A percentile compares a stretch with the other conserved stretches of the same genome.
Evolutionary conservation across 2,797 vertebrate species (phyloP).

Genomic region (Oophaga sylvatica): DNA sequence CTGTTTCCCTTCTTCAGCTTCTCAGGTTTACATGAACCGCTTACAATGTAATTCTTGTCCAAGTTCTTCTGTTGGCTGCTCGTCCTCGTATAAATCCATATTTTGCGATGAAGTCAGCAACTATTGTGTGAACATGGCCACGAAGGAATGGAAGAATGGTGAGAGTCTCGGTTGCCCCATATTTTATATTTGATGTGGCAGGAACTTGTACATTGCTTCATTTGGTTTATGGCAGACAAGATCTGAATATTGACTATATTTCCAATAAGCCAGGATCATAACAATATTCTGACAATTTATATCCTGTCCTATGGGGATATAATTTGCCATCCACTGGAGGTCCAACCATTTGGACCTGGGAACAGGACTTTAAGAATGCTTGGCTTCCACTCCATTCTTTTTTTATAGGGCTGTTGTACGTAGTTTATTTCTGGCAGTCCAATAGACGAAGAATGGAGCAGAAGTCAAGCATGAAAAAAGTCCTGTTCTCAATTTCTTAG

Average conservation of each 20-base stretch:
- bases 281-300: not conserved
- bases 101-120: slow-evolving; percentile 52
- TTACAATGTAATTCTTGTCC: slow-evolving; percentile 10
- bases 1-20: not conserved
- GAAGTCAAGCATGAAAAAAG: too few relatives aligned
- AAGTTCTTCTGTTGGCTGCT: not conserved
- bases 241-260: not conserved
- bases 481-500: too few relatives aligned
- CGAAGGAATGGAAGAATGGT: not conserved
- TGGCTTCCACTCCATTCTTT: too few relatives aligned
- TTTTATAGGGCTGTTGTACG: too few relatives aligned
- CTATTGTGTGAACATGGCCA: slow-evolving; percentile 42
- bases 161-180: not conserved
- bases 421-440: too few relatives aligned
- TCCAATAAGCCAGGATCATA: not conserved
- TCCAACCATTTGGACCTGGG: too few relatives aligned
- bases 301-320: too few relatives aligned
- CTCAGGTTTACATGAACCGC: slow-evolving; percentile 36
- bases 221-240: not conserved
- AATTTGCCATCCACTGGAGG: too few relatives aligned
- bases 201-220: not conserved
- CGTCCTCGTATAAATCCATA: not conserved
- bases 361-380: too few relatives aligned
- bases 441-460: too few relatives aligned
- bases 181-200: not conserved